Evolutionary conservation across 1,140 invertebrate genomes (phyloP).

Genomic region (Holotrichia oblita): DNA sequence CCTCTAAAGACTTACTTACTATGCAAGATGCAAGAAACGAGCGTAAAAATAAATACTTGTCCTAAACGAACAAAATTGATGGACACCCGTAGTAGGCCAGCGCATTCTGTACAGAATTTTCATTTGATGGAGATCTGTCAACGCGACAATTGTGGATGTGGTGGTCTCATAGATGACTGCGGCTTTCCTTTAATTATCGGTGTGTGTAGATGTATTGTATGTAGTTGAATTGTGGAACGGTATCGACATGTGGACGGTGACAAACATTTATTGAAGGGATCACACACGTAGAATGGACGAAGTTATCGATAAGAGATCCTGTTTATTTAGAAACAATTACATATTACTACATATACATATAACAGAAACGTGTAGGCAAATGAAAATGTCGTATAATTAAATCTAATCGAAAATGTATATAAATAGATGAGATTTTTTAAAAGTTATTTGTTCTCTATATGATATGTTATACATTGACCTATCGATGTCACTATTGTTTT

Average conservation of each 20-base stretch:
- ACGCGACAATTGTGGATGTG: neutral
- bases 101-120: neutral
- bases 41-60: neutral
- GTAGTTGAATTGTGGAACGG: neutral
- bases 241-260: neutral
- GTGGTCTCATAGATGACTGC: neutral
- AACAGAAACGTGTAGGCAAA: too few relatives aligned
- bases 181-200: neutral
- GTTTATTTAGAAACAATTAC: too few relatives aligned
- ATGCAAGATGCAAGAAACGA: neutral
- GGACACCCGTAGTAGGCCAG: neutral
- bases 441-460: too few relatives aligned
- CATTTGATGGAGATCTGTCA: neutral
- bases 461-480: too few relatives aligned
- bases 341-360: too few relatives aligned
- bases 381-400: too few relatives aligned
- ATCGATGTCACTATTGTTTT: too few relatives aligned
- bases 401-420: too few relatives aligned
- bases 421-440: too few relatives aligned
- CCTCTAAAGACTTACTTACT: neutral
- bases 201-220: neutral
- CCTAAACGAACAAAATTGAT: neutral
- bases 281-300: neutral
- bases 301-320: too few relatives aligned
- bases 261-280: constrained; percentile 1